Percentiles rank a stretch among this genome's conserved stretches.
Evolutionary conservation across 1,140 invertebrate genomes (phyloP).

Genomic region (Macrobrachium nipponense): DNA sequence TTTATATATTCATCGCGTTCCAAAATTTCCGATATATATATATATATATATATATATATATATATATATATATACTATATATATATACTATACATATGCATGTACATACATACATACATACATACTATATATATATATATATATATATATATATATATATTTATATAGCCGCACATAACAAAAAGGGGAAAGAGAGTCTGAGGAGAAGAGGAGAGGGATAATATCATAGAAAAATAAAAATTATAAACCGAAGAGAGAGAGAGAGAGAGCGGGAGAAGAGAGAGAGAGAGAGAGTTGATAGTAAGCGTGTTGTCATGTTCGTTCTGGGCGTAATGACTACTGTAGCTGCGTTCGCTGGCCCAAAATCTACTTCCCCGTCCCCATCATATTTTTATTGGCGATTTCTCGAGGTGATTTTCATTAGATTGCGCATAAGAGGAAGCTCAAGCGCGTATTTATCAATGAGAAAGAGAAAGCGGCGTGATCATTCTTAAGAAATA

Average conservation of each 20-base stretch:
- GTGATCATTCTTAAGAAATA: too few species aligned
- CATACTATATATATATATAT: neutral
- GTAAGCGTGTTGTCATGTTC: neutral
- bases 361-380: too few species aligned
- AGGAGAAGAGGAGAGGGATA: too few species aligned
- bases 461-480: too few species aligned
- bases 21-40: too few species aligned
- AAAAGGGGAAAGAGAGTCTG: too few species aligned
- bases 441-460: neutral
- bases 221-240: neutral
- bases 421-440: neutral
- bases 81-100: neutral
- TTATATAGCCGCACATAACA: too few species aligned
- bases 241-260: neutral
- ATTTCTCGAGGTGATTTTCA: too few species aligned
- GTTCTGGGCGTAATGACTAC: too few species aligned
- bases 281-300: neutral
- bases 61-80: neutral
- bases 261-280: constrained; percentile 1
- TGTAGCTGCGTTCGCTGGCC: too few species aligned
- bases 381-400: too few species aligned
- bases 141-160: constrained; percentile 1
- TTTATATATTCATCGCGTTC: too few species aligned
- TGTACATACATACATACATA: neutral
- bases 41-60: constrained; percentile 20